Percentiles rank a stretch among this genome's conserved stretches.
These are phyloP conservation scores for Cisticola juncidis DNA, from an alignment of 2,113 vertebrate genomes.

Conservation along the genomic window DNA sequence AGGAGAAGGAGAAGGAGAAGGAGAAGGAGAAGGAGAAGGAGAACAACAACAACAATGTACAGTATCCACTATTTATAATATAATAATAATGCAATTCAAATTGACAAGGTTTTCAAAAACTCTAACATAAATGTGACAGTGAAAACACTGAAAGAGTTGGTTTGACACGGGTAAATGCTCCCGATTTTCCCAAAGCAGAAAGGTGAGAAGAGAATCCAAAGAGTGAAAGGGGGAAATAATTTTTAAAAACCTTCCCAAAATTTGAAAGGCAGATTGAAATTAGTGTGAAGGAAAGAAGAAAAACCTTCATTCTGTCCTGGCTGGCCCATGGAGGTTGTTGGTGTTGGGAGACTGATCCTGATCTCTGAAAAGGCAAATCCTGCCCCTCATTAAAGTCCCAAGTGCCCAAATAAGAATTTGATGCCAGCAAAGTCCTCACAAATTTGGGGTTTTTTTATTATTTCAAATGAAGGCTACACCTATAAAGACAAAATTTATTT, in stretches of 20 bases:
- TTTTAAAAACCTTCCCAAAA: not conserved
- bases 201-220: not conserved
- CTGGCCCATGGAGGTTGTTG: not conserved
- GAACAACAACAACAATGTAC: not conserved
- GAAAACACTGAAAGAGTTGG: not conserved
- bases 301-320: not conserved
- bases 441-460: not conserved
- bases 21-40: not conserved
- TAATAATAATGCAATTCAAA: not conserved
- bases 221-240: not conserved
- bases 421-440: not conserved
- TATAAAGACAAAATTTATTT: not conserved
- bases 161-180: not conserved
- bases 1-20: not conserved
- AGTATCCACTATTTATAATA: not conserved
- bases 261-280: not conserved
- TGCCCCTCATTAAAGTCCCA: not conserved
- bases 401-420: not conserved
- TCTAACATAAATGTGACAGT: not conserved
- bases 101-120: not conserved
- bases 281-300: not conserved
- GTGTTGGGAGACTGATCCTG: not conserved
- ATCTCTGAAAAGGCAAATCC: not conserved
- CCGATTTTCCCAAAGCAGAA: not conserved
- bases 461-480: not conserved